Evolutionary conservation across 2,888 invertebrate genomes (phyloP).

Genomic region (Heteromyza rotundicornis): DNA sequence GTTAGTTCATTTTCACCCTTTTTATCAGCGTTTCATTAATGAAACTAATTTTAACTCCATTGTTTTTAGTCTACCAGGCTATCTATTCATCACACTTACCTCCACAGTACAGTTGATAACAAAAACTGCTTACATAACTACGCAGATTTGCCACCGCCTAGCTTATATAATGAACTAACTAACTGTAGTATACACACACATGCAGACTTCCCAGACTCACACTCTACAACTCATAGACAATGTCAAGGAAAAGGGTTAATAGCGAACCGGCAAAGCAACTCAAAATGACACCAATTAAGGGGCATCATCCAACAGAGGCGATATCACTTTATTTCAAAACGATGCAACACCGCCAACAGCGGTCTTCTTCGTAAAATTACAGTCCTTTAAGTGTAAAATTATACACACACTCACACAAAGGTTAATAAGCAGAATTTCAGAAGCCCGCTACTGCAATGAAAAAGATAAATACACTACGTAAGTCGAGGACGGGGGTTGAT

Average conservation of each 20-base stretch:
- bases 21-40: too few relatives aligned
- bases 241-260: slow-evolving; percentile 26
- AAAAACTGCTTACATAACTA: neutral
- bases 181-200: neutral
- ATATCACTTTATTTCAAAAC: neutral
- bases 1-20: too few relatives aligned
- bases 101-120: neutral
- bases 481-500: too few relatives aligned
- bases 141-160: neutral
- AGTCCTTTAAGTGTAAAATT: neutral
- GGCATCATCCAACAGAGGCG: neutral
- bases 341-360: neutral
- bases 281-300: neutral
- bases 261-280: neutral
- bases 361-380: neutral
- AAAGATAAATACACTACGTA: too few relatives aligned
- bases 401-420: slow-evolving; percentile 11
- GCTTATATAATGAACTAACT: neutral
- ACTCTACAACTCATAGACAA: neutral
- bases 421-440: neutral
- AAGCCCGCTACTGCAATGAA: neutral
- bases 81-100: too few relatives aligned
- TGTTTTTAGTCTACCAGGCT: too few relatives aligned
- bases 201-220: neutral
- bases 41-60: too few relatives aligned